These are phyloP conservation scores for Neopipo cinnamomea DNA, from an alignment of 2,113 vertebrate species.

Conservation along the genomic window DNA sequence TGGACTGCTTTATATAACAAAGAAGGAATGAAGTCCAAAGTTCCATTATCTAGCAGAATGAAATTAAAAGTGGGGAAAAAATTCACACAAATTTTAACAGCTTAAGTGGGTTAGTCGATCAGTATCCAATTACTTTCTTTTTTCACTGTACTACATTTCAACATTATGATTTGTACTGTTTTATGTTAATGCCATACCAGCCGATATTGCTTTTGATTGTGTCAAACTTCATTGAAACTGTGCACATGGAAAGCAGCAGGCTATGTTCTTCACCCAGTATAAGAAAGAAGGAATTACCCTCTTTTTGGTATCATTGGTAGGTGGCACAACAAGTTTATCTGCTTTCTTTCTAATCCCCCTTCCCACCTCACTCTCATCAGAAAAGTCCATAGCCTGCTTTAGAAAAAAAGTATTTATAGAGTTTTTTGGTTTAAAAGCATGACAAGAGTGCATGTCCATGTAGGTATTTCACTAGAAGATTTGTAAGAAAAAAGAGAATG, in stretches of 20 bases:
- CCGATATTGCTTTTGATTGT: not conserved
- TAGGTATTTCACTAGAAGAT: not conserved
- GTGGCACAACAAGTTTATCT: not conserved
- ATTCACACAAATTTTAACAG: not conserved
- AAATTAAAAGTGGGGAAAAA: not conserved
- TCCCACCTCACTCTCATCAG: not conserved
- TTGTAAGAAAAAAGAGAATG: not conserved
- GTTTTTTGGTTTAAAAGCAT: not conserved
- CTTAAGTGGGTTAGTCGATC: not conserved
- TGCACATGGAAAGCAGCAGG: not conserved
- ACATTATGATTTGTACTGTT: not conserved
- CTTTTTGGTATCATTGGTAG: not conserved
- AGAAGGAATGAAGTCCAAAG: not conserved
- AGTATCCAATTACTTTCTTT: not conserved
- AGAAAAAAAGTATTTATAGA: not conserved
- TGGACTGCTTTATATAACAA: not conserved
- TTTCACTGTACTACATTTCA: not conserved
- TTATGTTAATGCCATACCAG: not conserved
- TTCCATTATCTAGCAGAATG: not conserved
- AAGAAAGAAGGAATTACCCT: not conserved
- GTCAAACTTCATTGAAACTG: not conserved
- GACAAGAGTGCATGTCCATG: not conserved
- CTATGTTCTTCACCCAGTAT: not conserved
- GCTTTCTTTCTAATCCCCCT: not conserved
- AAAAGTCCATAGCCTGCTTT: not conserved